Evolutionary conservation across 2,888 invertebrate species (phyloP).

Genomic region (Pyrrhia umbra): DNA sequence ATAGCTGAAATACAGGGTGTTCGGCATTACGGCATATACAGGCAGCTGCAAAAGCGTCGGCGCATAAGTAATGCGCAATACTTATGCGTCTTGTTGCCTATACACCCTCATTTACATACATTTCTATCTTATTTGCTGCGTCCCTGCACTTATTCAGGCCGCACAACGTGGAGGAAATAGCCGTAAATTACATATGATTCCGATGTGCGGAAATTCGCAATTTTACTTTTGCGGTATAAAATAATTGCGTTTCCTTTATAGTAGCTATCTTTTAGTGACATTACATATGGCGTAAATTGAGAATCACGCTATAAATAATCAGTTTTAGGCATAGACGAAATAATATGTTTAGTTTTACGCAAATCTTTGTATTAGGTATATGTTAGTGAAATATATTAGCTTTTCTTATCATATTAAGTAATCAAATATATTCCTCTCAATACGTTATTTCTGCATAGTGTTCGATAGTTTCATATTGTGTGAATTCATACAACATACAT

Average conservation of each 20-base stretch:
- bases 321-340: too few relatives aligned
- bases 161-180: slow-evolving; percentile 45
- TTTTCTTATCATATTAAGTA: too few relatives aligned
- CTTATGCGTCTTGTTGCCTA: slow-evolving; percentile 49
- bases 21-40: slow-evolving; percentile 17
- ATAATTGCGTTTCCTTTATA: slow-evolving; percentile 12
- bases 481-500: slow-evolving; percentile 30
- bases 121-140: slow-evolving; percentile 61
- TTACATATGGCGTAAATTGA: too few relatives aligned
- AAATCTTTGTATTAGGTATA: too few relatives aligned
- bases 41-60: slow-evolving; percentile 52
- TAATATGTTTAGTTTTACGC: too few relatives aligned
- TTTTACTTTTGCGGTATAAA: slow-evolving; percentile 30
- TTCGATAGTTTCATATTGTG: slow-evolving; percentile 5
- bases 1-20: slow-evolving; percentile 28
- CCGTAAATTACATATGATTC: slow-evolving; percentile 57
- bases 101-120: slow-evolving; percentile 58
- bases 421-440: neutral
- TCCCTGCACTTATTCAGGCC: slow-evolving; percentile 54
- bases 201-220: slow-evolving; percentile 46
- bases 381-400: too few relatives aligned
- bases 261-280: neutral
- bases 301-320: too few relatives aligned
- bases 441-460: slow-evolving; percentile 2
- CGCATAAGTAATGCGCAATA: slow-evolving; percentile 55